phyloP scores from a whole-genome alignment of 2,888 invertebrate species.

The Tinea pellionella region DNA sequence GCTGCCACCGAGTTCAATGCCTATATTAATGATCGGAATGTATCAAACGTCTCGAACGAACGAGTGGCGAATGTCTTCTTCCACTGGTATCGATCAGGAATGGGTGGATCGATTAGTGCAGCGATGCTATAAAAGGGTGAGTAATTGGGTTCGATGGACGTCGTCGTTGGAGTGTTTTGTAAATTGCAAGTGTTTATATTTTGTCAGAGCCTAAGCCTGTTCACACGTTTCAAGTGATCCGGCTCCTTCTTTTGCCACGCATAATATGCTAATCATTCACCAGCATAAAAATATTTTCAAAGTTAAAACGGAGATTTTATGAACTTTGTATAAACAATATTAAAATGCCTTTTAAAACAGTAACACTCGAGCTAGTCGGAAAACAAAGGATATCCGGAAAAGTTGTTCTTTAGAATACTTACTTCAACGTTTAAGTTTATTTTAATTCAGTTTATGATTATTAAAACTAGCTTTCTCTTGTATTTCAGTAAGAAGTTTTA shows the following conservation, averaged over 20 bases:
- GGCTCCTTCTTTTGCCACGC: neutral
- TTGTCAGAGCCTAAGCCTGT: neutral
- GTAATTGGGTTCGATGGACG: conserved; percentile 8
- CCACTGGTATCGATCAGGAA: conserved; percentile 6
- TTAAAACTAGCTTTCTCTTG: no score
- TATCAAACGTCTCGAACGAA: conserved; percentile 1
- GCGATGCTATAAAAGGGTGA: neutral
- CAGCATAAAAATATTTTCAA: no score
- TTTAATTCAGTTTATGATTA: no score
- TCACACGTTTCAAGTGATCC: neutral
- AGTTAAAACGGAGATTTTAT: no score
- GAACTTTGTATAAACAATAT: no score
- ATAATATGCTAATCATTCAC: neutral
- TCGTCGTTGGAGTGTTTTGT: neutral
- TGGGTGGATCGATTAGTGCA: conserved; percentile 8
- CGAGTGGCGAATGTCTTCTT: conserved; percentile 14
- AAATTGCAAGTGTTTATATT: neutral
- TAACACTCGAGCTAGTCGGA: no score
- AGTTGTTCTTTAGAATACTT: no score
- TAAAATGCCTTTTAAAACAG: no score
- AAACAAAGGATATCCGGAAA: no score
- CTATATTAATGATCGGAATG: conserved; percentile 14
- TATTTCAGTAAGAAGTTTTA: no score
- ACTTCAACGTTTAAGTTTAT: no score
- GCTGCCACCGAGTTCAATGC: conserved; percentile 13